These are phyloP conservation scores for Anas flavirostris DNA, from an alignment of 2,797 vertebrate genomes.

Conservation along the genomic window DNA sequence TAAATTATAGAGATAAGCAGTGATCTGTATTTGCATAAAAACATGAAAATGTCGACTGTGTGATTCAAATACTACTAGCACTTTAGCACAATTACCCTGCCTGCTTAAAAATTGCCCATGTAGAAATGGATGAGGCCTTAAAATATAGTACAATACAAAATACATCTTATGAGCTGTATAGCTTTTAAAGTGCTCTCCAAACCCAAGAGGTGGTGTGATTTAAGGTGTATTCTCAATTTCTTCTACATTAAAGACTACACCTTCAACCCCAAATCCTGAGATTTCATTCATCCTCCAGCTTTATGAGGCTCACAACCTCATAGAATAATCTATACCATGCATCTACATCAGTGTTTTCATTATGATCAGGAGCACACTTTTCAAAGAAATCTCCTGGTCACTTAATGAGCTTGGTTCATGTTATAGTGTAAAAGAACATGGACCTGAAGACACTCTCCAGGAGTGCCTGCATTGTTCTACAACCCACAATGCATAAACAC, in stretches of 20 bases:
- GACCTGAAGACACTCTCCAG: background rate
- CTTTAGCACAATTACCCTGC: slow-evolving; percentile 37
- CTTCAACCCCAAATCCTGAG: background rate
- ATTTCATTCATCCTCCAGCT: background rate
- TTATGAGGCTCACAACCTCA: background rate
- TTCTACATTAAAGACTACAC: background rate
- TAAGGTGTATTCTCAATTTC: slow-evolving; percentile 28
- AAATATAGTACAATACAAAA: slow-evolving; percentile 34
- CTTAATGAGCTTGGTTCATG: background rate
- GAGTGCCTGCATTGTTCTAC: background rate
- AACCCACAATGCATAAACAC: background rate
- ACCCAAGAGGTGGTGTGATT: background rate
- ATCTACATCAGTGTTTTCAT: background rate
- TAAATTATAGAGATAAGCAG: slow-evolving; percentile 44
- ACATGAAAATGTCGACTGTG: slow-evolving; percentile 46
- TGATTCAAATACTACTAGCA: slow-evolving; percentile 54
- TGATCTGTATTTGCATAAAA: slow-evolving; percentile 60
- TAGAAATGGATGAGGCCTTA: slow-evolving; percentile 46
- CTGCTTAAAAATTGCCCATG: slow-evolving; percentile 39
- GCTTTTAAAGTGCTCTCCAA: slow-evolving; percentile 44
- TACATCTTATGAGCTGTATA: background rate
- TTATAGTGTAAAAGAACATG: background rate
- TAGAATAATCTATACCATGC: background rate
- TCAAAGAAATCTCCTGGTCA: background rate
- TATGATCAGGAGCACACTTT: background rate